Percentiles rank a stretch among this genome's conserved stretches.
Evolutionary conservation across 23 tunicate species (phyloP).

Genomic region (Trididemnum nubilum): DNA sequence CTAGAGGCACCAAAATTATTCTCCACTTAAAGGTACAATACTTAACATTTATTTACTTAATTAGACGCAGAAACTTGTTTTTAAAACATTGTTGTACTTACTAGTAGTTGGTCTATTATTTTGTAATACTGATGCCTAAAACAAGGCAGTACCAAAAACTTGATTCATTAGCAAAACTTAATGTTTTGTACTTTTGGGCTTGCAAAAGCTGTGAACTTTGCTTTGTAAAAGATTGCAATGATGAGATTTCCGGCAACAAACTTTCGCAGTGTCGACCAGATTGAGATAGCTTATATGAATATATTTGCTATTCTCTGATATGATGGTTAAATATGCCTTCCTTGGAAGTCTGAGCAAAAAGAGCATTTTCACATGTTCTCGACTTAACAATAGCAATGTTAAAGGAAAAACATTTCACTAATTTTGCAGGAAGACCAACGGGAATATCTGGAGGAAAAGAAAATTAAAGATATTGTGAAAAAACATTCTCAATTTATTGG

Average conservation of each 20-base stretch:
- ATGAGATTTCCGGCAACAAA: constrained; percentile 56
- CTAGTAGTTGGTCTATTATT: neutral
- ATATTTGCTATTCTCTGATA: too few relatives aligned
- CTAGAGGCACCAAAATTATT: constrained; percentile 87
- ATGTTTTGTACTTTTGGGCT: too few relatives aligned
- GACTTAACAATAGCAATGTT: too few relatives aligned
- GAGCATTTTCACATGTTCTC: too few relatives aligned
- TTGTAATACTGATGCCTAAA: too few relatives aligned
- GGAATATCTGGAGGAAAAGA: constrained; percentile 91
- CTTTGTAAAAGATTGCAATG: too few relatives aligned
- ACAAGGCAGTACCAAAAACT: too few relatives aligned
- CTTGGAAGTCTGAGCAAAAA: constrained; percentile 70
- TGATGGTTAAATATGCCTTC: constrained; percentile 73
- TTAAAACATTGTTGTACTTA: neutral
- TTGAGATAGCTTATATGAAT: too few relatives aligned
- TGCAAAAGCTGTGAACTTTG: too few relatives aligned
- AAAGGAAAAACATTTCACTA: too few relatives aligned
- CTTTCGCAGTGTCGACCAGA: constrained; percentile 95
- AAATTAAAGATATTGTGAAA: constrained; percentile 94
- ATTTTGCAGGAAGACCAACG: constrained; percentile 84
- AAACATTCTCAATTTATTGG: constrained; percentile 98
- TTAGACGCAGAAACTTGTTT: neutral
- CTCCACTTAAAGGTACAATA: constrained; percentile 73
- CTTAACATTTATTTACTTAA: too few relatives aligned
- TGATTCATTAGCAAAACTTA: too few relatives aligned